phyloP scores from a whole-genome alignment of 2,113 vertebrate genomes.

The Chionis minor region DNA sequence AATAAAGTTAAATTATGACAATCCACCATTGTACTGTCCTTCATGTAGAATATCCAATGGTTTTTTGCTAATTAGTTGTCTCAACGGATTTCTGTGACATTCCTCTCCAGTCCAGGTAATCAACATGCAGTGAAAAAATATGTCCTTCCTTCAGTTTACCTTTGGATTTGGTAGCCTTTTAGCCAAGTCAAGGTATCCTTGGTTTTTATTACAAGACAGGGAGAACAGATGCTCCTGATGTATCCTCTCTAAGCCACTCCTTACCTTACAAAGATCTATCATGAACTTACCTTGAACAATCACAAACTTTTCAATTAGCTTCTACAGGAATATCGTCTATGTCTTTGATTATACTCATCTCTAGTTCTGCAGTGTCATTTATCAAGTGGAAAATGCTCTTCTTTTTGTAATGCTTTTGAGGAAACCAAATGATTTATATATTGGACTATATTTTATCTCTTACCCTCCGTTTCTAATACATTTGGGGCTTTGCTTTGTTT shows the following conservation, averaged over 20 bases:
- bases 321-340: neutral
- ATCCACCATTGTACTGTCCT: neutral
- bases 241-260: neutral
- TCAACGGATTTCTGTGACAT: neutral
- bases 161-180: neutral
- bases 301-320: neutral
- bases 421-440: neutral
- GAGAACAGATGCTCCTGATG: neutral
- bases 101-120: neutral
- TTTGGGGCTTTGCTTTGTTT: neutral
- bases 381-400: neutral
- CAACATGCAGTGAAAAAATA: neutral
- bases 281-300: neutral
- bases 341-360: neutral
- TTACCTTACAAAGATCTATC: neutral
- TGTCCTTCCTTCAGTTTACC: neutral
- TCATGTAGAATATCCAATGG: fast-evolving
- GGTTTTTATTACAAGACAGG: neutral
- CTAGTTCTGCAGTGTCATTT: neutral
- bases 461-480: neutral
- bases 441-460: neutral
- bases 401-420: neutral
- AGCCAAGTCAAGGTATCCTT: neutral
- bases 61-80: neutral
- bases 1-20: neutral